A percentile compares a stretch with the other conserved stretches of the same genome.
These are phyloP conservation scores for Branchipolynoe longqiensis DNA, from an alignment of 2,888 invertebrate species.

Conservation along the genomic window DNA sequence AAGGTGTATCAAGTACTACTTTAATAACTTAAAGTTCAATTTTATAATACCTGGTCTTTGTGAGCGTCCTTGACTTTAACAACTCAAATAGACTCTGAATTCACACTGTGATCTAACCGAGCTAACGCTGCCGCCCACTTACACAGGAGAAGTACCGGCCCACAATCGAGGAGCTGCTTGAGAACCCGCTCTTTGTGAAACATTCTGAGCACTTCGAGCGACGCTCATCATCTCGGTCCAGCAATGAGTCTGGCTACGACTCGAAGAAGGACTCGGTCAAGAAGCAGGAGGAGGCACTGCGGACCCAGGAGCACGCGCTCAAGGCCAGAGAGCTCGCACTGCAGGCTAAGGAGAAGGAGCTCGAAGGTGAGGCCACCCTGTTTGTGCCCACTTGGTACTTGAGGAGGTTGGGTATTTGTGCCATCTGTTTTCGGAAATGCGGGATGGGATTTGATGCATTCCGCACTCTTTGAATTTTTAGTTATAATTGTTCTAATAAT, in stretches of 20 bases:
- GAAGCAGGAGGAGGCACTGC: slow-evolving; percentile 24
- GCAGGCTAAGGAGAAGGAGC: slow-evolving; percentile 45
- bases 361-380: slow-evolving; percentile 56
- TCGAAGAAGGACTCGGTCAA: slow-evolving; percentile 42
- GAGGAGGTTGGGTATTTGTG: too few species aligned
- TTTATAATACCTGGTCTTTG: too few species aligned
- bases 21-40: too few species aligned
- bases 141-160: slow-evolving; percentile 36
- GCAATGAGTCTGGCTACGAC: slow-evolving; percentile 54
- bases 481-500: neutral
- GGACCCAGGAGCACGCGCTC: neutral
- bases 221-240: slow-evolving; percentile 27
- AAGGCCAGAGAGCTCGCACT: slow-evolving; percentile 16
- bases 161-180: slow-evolving; percentile 44
- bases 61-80: too few species aligned
- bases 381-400: too few species aligned
- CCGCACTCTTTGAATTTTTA: neutral
- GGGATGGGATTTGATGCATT: too few species aligned
- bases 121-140: too few species aligned
- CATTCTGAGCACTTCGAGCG: slow-evolving; percentile 13
- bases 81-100: too few species aligned
- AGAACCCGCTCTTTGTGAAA: slow-evolving; percentile 38
- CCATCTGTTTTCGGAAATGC: too few species aligned
- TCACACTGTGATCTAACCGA: too few species aligned
- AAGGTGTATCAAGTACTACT: too few species aligned